These are phyloP conservation scores for Xyrauchen texanus DNA, from an alignment of 2,113 vertebrate species.

Conservation along the genomic window DNA sequence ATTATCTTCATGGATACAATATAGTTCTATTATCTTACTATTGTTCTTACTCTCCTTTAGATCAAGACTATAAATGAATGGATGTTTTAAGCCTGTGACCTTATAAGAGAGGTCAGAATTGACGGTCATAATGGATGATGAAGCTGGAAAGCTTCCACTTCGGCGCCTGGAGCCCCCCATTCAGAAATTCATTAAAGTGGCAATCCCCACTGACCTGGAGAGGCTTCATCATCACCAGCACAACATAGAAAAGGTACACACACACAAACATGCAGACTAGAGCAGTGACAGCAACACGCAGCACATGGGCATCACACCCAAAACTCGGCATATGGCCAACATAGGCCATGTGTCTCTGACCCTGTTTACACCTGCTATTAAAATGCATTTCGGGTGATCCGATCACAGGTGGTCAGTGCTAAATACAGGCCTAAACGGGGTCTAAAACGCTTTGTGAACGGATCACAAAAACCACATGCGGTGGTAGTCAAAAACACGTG, in stretches of 20 bases:
- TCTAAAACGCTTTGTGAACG: too few relatives aligned
- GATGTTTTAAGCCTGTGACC: conserved; percentile 20
- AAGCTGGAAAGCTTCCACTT: conserved; percentile 85
- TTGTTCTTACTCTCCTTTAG: neutral
- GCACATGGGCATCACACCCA: neutral
- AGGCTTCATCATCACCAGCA: conserved; percentile 91
- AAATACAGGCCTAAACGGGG: neutral
- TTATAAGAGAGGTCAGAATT: conserved; percentile 51
- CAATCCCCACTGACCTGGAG: conserved; percentile 94
- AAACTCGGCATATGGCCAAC: conserved; percentile 10
- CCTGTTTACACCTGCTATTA: too few relatives aligned
- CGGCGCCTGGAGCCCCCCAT: conserved; percentile 90
- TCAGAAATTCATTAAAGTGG: conserved; percentile 96
- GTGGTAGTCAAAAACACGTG: too few relatives aligned
- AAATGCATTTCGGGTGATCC: too few relatives aligned
- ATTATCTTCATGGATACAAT: neutral
- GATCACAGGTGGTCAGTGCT: neutral
- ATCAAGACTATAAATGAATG: neutral
- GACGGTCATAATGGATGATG: conserved; percentile 83
- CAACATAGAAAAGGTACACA: conserved; percentile 93
- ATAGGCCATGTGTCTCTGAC: conserved; percentile 13
- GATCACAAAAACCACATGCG: too few relatives aligned
- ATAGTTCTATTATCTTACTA: neutral
- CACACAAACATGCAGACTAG: neutral
- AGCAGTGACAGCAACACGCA: neutral